A percentile compares a stretch with the other conserved stretches of the same genome.
phyloP scores from a whole-genome alignment of 2,113 vertebrate genomes.

The Epinephelus fuscoguttatus region DNA sequence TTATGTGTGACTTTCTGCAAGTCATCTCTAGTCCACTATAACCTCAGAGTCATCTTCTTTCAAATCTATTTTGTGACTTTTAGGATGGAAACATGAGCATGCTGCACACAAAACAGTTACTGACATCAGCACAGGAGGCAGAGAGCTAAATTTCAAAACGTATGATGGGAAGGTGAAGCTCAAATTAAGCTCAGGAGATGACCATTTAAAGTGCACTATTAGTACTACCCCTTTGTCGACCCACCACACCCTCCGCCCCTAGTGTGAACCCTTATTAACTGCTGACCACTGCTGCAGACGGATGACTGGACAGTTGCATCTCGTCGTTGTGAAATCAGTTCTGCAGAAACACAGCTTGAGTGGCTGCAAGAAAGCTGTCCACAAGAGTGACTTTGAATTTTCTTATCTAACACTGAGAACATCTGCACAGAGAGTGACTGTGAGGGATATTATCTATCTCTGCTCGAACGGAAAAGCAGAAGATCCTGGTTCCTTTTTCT shows the following conservation, averaged over 20 bases:
- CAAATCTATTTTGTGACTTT: slow-evolving; percentile 6
- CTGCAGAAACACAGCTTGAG: slow-evolving; percentile 72
- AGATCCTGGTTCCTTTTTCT: slow-evolving; percentile 71
- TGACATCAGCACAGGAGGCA: background rate
- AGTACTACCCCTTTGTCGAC: background rate
- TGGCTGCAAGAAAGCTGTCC: slow-evolving; percentile 4
- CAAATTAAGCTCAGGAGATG: background rate
- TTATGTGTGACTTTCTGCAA: slow-evolving; percentile 61
- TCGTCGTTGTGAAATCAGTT: slow-evolving; percentile 82
- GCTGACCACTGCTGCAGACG: slow-evolving; percentile 27
- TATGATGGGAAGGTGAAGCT: no score
- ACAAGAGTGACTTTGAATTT: slow-evolving; percentile 74
- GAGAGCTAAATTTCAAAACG: background rate
- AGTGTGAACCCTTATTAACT: slow-evolving; percentile 4
- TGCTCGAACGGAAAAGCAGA: slow-evolving; percentile 74
- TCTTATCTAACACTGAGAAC: slow-evolving; percentile 71
- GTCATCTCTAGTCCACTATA: slow-evolving; percentile 41
- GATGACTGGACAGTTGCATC: slow-evolving; percentile 57
- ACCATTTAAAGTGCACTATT: background rate
- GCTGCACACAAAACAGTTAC: background rate
- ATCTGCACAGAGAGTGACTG: slow-evolving; percentile 70
- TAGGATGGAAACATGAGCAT: background rate
- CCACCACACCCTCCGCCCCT: slow-evolving; percentile 43
- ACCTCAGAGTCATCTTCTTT: slow-evolving; percentile 21
- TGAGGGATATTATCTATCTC: slow-evolving; percentile 70